phyloP scores from a whole-genome alignment of 2,113 vertebrate species.

The Colistium nudipinnis region DNA sequence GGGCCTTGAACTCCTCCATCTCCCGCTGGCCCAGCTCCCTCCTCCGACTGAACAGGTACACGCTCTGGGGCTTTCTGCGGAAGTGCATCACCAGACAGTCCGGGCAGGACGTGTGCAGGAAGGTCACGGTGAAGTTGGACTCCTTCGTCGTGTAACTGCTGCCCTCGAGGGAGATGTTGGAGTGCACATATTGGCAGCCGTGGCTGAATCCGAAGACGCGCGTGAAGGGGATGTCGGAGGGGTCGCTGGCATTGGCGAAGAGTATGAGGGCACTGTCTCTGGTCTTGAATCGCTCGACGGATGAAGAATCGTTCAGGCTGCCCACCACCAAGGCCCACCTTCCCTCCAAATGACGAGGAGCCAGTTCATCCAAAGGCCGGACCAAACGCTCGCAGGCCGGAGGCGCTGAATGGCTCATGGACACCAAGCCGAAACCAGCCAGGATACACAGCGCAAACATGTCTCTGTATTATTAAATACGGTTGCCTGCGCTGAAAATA shows the following conservation, averaged over 20 bases:
- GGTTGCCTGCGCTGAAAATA: too few species aligned
- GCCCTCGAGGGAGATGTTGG: slow-evolving; percentile 52
- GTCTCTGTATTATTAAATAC: too few species aligned
- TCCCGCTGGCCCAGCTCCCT: slow-evolving; percentile 49
- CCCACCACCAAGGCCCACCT: slow-evolving; percentile 49
- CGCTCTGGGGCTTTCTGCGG: neutral
- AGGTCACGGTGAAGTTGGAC: neutral
- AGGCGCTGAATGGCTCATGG: slow-evolving; percentile 42
- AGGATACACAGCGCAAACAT: too few species aligned
- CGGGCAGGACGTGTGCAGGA: slow-evolving; percentile 26
- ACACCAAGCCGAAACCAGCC: slow-evolving; percentile 20
- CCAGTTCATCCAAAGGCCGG: slow-evolving; percentile 22
- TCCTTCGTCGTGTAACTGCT: fast-evolving
- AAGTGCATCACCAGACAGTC: slow-evolving; percentile 52
- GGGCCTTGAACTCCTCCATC: slow-evolving; percentile 60
- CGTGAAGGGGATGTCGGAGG: slow-evolving; percentile 2
- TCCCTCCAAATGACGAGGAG: slow-evolving; percentile 30
- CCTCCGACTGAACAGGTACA: slow-evolving; percentile 65
- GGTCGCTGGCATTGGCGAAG: slow-evolving; percentile 23
- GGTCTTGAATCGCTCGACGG: neutral
- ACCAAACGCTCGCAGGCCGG: slow-evolving; percentile 41
- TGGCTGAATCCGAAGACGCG: neutral
- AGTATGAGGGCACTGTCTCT: slow-evolving; percentile 42
- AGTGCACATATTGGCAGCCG: neutral
- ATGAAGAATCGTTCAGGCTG: neutral